These are phyloP conservation scores for Cordilura impudica DNA, from an alignment of 2,888 invertebrate species.

Conservation along the genomic window DNA sequence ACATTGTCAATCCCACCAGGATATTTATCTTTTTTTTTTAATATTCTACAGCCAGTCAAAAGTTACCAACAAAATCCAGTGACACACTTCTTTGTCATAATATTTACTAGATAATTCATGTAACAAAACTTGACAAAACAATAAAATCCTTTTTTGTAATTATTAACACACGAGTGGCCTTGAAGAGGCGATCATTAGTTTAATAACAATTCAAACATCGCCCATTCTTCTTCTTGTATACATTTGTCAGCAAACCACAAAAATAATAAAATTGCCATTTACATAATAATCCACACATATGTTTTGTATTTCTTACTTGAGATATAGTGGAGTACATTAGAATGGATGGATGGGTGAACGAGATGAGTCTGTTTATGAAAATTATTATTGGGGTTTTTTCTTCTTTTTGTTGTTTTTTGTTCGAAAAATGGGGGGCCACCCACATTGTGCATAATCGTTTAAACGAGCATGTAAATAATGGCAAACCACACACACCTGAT, in stretches of 20 bases:
- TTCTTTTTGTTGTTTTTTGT: no score
- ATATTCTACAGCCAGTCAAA: neutral
- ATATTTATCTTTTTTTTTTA: neutral
- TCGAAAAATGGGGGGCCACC: constrained; percentile 41
- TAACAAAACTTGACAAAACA: neutral
- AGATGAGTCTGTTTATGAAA: constrained; percentile 40
- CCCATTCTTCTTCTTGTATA: constrained; percentile 25
- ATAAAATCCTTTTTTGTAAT: constrained; percentile 52
- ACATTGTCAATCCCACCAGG: neutral
- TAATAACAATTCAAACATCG: constrained; percentile 35
- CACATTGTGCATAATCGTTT: constrained; percentile 29
- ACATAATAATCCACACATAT: constrained; percentile 49
- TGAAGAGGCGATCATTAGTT: constrained; percentile 75
- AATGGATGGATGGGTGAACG: neutral
- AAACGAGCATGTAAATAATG: constrained; percentile 45
- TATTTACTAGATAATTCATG: neutral
- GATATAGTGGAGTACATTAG: neutral
- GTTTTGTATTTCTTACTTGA: constrained; percentile 8
- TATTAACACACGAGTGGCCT: constrained; percentile 72
- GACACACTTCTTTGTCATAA: neutral
- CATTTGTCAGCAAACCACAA: constrained; percentile 54
- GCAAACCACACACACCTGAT: constrained; percentile 59
- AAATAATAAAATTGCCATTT: constrained; percentile 58
- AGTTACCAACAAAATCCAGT: neutral
- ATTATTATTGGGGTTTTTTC: constrained; percentile 22